phyloP scores from a whole-genome alignment of 2,797 vertebrate genomes.

The Anabas testudineus region DNA sequence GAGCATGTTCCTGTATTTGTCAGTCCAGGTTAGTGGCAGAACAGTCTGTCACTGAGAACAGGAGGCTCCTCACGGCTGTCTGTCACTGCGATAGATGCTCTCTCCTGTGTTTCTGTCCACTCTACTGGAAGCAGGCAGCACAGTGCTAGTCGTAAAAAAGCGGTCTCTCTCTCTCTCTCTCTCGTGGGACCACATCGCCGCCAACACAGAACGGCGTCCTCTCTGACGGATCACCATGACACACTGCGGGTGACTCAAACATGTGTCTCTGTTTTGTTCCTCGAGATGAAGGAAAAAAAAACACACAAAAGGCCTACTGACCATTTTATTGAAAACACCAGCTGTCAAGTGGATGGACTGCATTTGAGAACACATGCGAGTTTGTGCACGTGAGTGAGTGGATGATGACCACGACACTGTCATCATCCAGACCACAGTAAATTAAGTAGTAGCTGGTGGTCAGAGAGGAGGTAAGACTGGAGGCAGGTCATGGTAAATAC shows the following conservation, averaged over 20 bases:
- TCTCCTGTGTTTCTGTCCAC: not conserved
- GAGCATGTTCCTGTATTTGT: not conserved
- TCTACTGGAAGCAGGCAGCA: constrained; percentile 9
- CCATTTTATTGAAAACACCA: constrained; percentile 62
- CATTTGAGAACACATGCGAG: constrained; percentile 37
- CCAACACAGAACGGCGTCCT: constrained; percentile 38
- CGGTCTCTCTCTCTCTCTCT: constrained; percentile 3
- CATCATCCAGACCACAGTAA: constrained; percentile 61
- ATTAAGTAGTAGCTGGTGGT: constrained; percentile 61
- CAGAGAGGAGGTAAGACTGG: constrained; percentile 42
- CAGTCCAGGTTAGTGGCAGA: too few relatives aligned
- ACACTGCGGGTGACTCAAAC: constrained; percentile 73
- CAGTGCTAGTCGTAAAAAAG: constrained; percentile 17
- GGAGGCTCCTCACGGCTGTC: not conserved
- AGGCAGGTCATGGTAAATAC: constrained; percentile 48
- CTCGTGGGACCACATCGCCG: constrained; percentile 19
- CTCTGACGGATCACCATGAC: constrained; percentile 52
- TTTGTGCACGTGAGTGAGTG: constrained; percentile 15
- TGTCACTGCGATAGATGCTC: not conserved
- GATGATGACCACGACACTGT: constrained; percentile 37
- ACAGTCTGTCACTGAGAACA: not conserved
- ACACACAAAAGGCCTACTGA: constrained; percentile 54
- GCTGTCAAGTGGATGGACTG: constrained; percentile 56
- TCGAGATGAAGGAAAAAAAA: constrained; percentile 46
- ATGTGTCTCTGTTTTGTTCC: constrained; percentile 75